Evolutionary conservation across 2,113 vertebrate species (phyloP).

Genomic region (Phalacrocorax aristotelis): DNA sequence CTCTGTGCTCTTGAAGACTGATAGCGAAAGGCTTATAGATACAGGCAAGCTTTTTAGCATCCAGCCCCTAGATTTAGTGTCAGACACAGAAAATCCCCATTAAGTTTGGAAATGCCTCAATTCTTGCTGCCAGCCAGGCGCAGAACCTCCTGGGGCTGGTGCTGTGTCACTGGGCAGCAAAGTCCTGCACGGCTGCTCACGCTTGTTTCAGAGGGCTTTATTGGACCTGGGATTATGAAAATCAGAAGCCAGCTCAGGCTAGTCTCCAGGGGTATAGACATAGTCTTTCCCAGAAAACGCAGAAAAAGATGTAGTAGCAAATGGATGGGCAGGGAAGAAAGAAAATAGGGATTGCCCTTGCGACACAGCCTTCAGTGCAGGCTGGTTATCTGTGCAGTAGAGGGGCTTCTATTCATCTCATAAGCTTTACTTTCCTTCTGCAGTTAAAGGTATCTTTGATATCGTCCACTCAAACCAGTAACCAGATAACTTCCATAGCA

Average conservation of each 20-base stretch:
- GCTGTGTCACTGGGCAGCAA: accelerated
- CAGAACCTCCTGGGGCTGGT: neutral
- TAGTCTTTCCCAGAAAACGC: neutral
- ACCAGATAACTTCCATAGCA: neutral
- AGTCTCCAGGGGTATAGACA: neutral
- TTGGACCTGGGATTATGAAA: accelerated
- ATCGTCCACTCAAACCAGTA: neutral
- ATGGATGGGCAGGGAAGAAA: too few relatives aligned
- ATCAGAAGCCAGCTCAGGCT: neutral
- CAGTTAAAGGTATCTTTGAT: neutral
- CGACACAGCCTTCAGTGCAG: accelerated
- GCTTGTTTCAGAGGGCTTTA: neutral
- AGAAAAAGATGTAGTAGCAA: accelerated
- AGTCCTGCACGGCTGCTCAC: accelerated
- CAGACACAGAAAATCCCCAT: neutral
- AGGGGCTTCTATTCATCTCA: accelerated
- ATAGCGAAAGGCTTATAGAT: neutral
- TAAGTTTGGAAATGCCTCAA: neutral
- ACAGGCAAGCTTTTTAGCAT: neutral
- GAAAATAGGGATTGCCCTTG: neutral
- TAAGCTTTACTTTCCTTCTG: neutral
- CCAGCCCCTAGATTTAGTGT: neutral
- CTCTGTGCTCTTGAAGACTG: neutral
- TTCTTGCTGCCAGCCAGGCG: neutral
- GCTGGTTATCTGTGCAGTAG: accelerated